Evolutionary conservation across 2,888 invertebrate genomes (phyloP).

Genomic region (Leptinotarsa peninsularis): DNA sequence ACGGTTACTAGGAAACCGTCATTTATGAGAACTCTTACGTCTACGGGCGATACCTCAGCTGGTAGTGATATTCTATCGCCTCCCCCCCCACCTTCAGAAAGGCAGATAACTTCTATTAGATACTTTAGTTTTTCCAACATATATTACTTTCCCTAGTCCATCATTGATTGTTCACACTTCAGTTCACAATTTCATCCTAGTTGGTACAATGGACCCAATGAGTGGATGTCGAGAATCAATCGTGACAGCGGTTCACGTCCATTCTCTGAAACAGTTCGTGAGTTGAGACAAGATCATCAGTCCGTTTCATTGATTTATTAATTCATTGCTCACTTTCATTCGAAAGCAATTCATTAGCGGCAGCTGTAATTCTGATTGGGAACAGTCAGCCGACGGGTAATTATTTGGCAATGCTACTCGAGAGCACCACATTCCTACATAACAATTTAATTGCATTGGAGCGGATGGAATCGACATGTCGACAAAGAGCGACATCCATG

Average conservation of each 20-base stretch:
- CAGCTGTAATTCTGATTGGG: conserved; percentile 8
- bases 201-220: no score
- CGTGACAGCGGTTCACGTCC: not conserved
- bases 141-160: no score
- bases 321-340: conserved; percentile 8
- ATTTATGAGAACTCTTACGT: no score
- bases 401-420: conserved; percentile 11
- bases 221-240: not conserved
- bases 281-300: not conserved
- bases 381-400: conserved; percentile 12
- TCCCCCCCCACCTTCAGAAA: no score
- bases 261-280: conserved; percentile 4
- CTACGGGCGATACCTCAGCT: no score
- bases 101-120: no score
- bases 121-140: no score
- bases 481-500: conserved; percentile 13
- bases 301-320: not conserved
- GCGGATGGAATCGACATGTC: conserved; percentile 13
- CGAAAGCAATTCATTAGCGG: conserved; percentile 6
- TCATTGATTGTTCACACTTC: no score
- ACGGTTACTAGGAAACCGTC: no score
- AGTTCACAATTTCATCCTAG: no score
- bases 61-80: no score
- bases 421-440: conserved; percentile 8
- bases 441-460: conserved; percentile 18